Evolutionary conservation across 2,888 invertebrate genomes (phyloP).

Genomic region (Aricia artaxerxes): DNA sequence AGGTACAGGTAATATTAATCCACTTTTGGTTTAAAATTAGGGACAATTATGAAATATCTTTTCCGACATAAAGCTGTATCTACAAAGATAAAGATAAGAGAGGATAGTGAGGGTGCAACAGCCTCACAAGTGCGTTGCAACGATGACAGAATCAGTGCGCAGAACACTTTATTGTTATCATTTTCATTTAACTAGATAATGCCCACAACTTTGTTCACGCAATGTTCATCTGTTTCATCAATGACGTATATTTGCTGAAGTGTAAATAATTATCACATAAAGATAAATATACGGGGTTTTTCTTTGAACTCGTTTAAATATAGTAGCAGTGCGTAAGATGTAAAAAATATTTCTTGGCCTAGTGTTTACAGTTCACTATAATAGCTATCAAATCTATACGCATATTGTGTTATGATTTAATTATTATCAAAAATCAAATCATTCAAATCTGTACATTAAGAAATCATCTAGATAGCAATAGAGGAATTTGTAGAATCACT

Average conservation of each 20-base stretch:
- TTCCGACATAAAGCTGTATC: not conserved
- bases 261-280: too few relatives aligned
- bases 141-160: conserved; percentile 12
- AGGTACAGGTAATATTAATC: too few relatives aligned
- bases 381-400: too few relatives aligned
- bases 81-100: conserved; percentile 25
- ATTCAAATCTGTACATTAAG: not conserved
- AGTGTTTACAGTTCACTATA: too few relatives aligned
- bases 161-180: not conserved
- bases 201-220: not conserved
- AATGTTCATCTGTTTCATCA: not conserved
- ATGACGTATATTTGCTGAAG: not conserved
- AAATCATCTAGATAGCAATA: not conserved
- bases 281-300: too few relatives aligned
- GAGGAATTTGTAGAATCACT: not conserved
- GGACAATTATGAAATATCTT: not conserved
- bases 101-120: conserved; percentile 22
- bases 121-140: conserved; percentile 2
- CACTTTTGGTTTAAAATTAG: too few relatives aligned
- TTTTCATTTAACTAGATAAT: not conserved
- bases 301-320: too few relatives aligned
- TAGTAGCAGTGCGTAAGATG: too few relatives aligned
- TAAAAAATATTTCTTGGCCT: too few relatives aligned
- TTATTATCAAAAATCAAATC: not conserved
- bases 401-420: too few relatives aligned